A percentile compares a stretch with the other conserved stretches of the same genome.
These are phyloP conservation scores for Taenioides sp. DNA, from an alignment of 2,797 vertebrate genomes.

Conservation along the genomic window DNA sequence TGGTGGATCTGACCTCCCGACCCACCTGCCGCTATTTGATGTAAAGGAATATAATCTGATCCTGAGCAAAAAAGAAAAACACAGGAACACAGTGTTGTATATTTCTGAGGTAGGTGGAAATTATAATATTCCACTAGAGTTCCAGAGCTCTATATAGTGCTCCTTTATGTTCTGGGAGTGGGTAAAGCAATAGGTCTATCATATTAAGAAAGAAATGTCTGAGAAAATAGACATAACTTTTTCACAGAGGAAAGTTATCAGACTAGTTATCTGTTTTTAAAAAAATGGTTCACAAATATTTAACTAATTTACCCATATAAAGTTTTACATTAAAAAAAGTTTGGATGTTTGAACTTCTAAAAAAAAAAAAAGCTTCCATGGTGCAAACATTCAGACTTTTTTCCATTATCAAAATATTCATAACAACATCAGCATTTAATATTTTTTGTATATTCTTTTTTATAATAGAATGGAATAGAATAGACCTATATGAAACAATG, in stretches of 20 bases:
- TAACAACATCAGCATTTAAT: no score
- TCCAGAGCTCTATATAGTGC: background rate
- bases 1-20: slow-evolving; percentile 45
- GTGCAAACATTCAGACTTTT: no score
- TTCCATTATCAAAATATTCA: no score
- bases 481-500: no score
- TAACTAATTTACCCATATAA: no score
- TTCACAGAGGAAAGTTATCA: background rate
- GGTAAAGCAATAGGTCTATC: background rate
- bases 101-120: slow-evolving; percentile 17
- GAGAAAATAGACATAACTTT: background rate
- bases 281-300: no score
- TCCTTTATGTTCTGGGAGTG: background rate
- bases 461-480: no score
- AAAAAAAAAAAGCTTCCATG: no score
- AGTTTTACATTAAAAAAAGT: no score
- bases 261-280: no score
- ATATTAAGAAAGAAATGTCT: background rate
- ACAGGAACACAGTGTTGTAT: slow-evolving; percentile 1
- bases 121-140: slow-evolving; percentile 12
- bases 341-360: no score
- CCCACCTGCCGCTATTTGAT: slow-evolving; percentile 48
- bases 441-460: no score
- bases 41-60: slow-evolving; percentile 33
- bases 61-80: slow-evolving; percentile 19